Evolutionary conservation across 2,888 invertebrate genomes (phyloP).

Genomic region (Hypselothyrea guttata): DNA sequence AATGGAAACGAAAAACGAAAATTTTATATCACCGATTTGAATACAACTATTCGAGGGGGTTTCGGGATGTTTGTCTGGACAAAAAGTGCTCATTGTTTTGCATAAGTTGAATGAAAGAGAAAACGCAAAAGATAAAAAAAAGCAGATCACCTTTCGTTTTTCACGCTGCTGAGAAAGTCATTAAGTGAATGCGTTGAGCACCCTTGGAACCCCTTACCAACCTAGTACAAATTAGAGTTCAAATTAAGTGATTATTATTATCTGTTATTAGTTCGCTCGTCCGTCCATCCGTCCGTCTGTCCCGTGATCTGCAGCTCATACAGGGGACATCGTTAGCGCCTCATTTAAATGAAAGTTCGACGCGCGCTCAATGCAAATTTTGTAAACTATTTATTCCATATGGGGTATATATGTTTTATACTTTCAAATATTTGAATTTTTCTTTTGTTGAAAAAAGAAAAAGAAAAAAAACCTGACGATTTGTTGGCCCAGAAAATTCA

Average conservation of each 20-base stretch:
- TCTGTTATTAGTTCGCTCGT: conserved; percentile 27
- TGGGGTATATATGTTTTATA: background rate
- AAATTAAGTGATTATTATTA: conserved; percentile 77
- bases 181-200: conserved; percentile 53
- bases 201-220: background rate
- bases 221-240: conserved; percentile 58
- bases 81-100: conserved; percentile 65
- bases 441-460: conserved; percentile 26
- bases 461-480: conserved; percentile 15
- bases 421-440: background rate
- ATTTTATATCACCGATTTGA: conserved; percentile 35
- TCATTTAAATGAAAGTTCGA: conserved; percentile 65
- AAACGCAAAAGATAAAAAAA: conserved; percentile 34
- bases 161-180: conserved; percentile 65
- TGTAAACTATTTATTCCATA: too few species aligned
- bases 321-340: conserved; percentile 40
- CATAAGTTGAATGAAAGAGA: conserved; percentile 64
- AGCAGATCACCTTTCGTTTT: conserved; percentile 70
- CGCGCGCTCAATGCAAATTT: background rate
- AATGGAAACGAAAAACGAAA: conserved; percentile 11
- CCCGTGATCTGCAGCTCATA: conserved; percentile 2
- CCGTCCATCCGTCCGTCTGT: conserved; percentile 5
- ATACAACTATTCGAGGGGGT: conserved; percentile 44
- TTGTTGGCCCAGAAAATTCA: conserved; percentile 34
- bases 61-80: conserved; percentile 9